A percentile compares a stretch with the other conserved stretches of the same genome.
These are phyloP conservation scores for Empidonax alnorum DNA, from an alignment of 2,113 vertebrate species.

Conservation along the genomic window DNA sequence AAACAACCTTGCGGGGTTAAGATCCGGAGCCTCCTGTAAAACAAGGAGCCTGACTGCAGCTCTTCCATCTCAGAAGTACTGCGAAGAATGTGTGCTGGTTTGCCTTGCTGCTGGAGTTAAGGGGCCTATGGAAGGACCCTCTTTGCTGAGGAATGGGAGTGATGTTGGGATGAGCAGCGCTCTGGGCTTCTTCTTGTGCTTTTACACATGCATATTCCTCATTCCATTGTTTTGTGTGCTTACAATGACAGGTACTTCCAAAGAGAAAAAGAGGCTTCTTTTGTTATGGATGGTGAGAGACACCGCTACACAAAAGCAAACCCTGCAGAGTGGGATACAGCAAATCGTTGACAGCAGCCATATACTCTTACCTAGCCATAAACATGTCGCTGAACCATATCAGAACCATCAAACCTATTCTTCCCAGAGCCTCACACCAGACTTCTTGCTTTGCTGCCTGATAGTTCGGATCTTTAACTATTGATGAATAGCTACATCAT, in stretches of 20 bases:
- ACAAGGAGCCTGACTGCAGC: background rate
- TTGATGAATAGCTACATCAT: background rate
- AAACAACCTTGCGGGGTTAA: background rate
- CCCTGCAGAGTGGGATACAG: accelerated
- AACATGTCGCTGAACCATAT: background rate
- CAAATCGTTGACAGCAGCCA: background rate
- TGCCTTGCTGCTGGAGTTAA: background rate
- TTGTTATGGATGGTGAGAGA: background rate
- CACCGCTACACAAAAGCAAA: background rate
- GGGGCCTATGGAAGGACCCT: accelerated
- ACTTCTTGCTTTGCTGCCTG: background rate
- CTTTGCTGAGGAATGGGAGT: background rate
- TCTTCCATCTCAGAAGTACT: background rate
- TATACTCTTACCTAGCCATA: background rate
- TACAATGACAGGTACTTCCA: background rate
- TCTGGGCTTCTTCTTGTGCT: background rate
- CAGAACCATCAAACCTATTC: background rate
- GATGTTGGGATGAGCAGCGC: background rate
- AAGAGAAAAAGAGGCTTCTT: background rate
- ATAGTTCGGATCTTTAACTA: background rate
- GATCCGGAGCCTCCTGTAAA: background rate
- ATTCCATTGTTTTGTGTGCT: background rate
- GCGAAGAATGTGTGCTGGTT: background rate
- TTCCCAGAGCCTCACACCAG: background rate
- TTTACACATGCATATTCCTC: accelerated